Evolutionary conservation across 2,888 invertebrate genomes (phyloP), one percentile per base, ranked within the genome.

Genomic region (Drosophila anceps): DNA sequence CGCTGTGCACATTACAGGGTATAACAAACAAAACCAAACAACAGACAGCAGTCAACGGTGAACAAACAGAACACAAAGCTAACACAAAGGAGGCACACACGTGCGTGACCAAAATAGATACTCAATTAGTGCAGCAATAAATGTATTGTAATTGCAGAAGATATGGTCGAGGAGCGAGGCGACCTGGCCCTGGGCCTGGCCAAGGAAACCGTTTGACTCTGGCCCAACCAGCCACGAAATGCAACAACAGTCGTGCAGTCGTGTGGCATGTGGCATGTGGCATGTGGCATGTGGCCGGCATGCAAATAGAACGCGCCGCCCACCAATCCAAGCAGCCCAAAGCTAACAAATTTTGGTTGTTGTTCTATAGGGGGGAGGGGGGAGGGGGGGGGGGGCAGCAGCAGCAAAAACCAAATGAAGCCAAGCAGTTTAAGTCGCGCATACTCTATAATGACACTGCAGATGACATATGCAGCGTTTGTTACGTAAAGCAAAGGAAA

Each of bases 111-210:
- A 84, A 86, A 84, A 86, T 83, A 81, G 77, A 81, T 86, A 81
- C 84, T 84, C 83, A 84, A 86, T 83, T 86, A 83, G 86, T 86
- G 82, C 50, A 66, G 83, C 86, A 84, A 86, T 83, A 86, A 86
- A 82, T 69, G 66, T 65, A 71, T 80, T 78, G 82, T 82, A 82
- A 82, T 85, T 82, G 76, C 68, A 79, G 73, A 66, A 63, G 79
- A 71, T 76, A 68, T 53, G n/a, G 4, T 33, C 54, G 29, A 58
- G 39, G 39, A 43, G 35, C 29, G 41, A 1, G 10, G 20, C 12
- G 37, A n/a, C 39, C 46, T 58, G 33, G 33, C 24, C 24, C 31
- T 37, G 15, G 37, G 13, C 39, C 46, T 58, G 33, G 33, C 24
- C 24, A 37, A 46, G 15, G 57, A 43, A 51, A 53, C 41, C 51